These are phyloP conservation scores for Xyrauchen texanus DNA, from an alignment of 2,113 vertebrate species.

Conservation along the genomic window DNA sequence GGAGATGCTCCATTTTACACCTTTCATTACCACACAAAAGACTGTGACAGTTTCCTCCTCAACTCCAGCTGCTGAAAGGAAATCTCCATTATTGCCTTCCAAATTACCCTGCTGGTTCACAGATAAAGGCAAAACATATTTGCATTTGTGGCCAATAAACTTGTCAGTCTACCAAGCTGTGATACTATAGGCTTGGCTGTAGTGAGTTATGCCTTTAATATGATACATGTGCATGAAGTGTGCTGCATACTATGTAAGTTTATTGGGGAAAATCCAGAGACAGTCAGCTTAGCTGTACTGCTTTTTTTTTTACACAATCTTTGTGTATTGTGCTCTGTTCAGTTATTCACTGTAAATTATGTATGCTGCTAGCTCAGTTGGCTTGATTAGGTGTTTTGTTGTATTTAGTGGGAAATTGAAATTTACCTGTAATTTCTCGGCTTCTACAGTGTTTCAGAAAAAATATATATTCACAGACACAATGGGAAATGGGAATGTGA, in stretches of 20 bases:
- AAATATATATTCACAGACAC: constrained; percentile 1
- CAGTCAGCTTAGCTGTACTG: background rate
- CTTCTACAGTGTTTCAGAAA: constrained; percentile 10
- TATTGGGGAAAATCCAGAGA: constrained; percentile 36
- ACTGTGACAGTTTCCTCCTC: constrained; percentile 48
- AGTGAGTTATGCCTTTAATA: constrained; percentile 59
- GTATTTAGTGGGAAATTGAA: constrained; percentile 12
- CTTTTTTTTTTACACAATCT: constrained; percentile 28
- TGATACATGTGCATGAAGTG: constrained; percentile 54
- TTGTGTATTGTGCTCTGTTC: constrained; percentile 33
- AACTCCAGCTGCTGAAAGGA: constrained; percentile 52
- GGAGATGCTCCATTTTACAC: constrained; percentile 53
- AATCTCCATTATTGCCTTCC: constrained; percentile 55
- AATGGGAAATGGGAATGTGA: background rate
- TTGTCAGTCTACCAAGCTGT: constrained; percentile 54
- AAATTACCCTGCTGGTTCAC: constrained; percentile 56
- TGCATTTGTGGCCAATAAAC: constrained; percentile 53
- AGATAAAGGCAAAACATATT: constrained; percentile 56
- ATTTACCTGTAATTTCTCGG: constrained; percentile 9
- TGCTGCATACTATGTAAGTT: constrained; percentile 50
- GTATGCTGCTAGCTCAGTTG: constrained; percentile 4
- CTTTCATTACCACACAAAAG: constrained; percentile 57
- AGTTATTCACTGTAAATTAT: constrained; percentile 13
- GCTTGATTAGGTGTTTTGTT: constrained; percentile 11
- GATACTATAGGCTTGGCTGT: constrained; percentile 18